phyloP scores from a whole-genome alignment of 2,113 vertebrate species.

The Fukomys damarensis region DNA sequence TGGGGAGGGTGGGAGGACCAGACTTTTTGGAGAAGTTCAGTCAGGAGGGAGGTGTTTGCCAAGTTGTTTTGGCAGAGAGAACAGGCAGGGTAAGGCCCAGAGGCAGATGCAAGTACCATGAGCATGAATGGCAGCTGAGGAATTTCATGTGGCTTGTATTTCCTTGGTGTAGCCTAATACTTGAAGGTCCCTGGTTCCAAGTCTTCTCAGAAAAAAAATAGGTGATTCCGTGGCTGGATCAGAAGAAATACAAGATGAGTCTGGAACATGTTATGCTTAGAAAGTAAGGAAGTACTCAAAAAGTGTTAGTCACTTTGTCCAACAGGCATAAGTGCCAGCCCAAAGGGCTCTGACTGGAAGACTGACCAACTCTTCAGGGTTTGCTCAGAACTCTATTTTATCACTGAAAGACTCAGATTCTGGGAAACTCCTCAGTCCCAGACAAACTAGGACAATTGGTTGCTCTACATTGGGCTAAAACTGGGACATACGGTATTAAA shows the following conservation, averaged over 20 bases:
- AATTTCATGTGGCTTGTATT: not conserved
- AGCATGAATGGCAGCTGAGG: not conserved
- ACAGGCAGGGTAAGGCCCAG: not conserved
- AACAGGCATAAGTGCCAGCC: not conserved
- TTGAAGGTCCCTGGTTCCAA: not conserved
- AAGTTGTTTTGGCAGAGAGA: not conserved
- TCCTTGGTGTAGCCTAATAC: not conserved
- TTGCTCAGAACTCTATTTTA: not conserved
- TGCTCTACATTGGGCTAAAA: not conserved
- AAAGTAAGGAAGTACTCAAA: slow-evolving; percentile 26
- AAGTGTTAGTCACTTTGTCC: not conserved
- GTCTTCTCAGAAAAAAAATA: slow-evolving; percentile 5
- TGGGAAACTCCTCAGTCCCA: not conserved
- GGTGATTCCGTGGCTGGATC: not conserved
- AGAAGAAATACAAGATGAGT: not conserved
- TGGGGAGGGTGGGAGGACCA: not conserved
- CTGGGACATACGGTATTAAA: not conserved
- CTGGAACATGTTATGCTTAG: not conserved
- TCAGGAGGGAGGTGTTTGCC: not conserved
- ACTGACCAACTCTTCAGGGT: not conserved
- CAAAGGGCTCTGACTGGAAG: not conserved
- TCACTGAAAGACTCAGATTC: not conserved
- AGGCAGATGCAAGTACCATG: not conserved
- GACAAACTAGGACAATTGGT: not conserved
- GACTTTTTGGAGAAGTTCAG: not conserved